phyloP scores from a whole-genome alignment of 2,888 invertebrate genomes.

The Cerceris ruficornis region DNA sequence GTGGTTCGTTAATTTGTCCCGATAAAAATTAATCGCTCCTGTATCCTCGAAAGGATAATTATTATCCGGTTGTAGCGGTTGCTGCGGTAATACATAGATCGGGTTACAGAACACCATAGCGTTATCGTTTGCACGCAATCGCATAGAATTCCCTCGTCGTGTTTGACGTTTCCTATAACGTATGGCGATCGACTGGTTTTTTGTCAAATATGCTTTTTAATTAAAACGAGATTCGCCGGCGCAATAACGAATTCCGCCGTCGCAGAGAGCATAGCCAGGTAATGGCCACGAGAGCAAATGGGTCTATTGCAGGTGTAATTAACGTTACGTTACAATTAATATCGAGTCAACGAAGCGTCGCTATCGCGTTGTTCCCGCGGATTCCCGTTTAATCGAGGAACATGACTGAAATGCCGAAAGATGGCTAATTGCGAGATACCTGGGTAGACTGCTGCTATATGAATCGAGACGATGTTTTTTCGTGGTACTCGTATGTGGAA shows the following conservation, averaged over 20 bases:
- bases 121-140: slow-evolving; percentile 33
- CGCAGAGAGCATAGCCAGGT: slow-evolving; percentile 10
- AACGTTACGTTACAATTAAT: slow-evolving; percentile 62
- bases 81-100: slow-evolving; percentile 20
- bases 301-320: slow-evolving; percentile 43
- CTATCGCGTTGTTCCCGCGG: slow-evolving; percentile 26
- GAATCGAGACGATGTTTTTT: too few species aligned
- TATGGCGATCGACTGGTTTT: slow-evolving; percentile 12
- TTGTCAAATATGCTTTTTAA: slow-evolving; percentile 30
- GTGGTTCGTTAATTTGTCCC: slow-evolving; percentile 22
- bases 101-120: slow-evolving; percentile 12
- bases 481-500: too few species aligned
- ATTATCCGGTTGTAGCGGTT: slow-evolving; percentile 18
- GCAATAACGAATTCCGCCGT: slow-evolving; percentile 44
- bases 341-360: slow-evolving; percentile 47
- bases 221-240: slow-evolving; percentile 30
- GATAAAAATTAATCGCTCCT: slow-evolving; percentile 60
- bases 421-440: slow-evolving; percentile 35
- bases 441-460: neutral
- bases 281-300: slow-evolving; percentile 44
- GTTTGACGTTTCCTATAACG: neutral
- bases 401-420: slow-evolving; percentile 37
- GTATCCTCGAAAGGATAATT: slow-evolving; percentile 20
- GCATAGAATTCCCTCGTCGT: neutral
- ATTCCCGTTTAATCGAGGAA: slow-evolving; percentile 47